phyloP scores from a whole-genome alignment of 2,797 vertebrate genomes.

The Myotis daubentonii region DNA sequence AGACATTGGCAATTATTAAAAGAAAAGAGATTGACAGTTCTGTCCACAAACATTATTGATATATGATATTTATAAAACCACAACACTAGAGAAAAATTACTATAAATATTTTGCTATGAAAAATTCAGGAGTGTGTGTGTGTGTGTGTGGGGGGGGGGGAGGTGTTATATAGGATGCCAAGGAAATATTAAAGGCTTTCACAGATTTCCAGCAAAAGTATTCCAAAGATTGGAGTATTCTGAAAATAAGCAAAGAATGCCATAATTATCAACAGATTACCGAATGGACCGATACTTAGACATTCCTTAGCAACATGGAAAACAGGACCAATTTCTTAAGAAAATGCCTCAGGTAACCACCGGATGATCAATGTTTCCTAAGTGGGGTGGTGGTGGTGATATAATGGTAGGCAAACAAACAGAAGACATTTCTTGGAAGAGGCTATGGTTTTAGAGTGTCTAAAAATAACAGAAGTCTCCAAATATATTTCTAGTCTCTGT shows the following conservation, averaged over 20 bases:
- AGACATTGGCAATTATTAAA: constrained; percentile 68
- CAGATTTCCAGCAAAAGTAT: background rate
- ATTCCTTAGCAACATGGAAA: constrained; percentile 12
- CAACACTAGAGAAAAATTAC: background rate
- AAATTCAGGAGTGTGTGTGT: background rate
- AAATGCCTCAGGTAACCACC: background rate
- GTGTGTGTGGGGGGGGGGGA: fast-evolving
- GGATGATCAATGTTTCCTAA: constrained; percentile 10
- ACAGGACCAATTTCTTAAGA: background rate
- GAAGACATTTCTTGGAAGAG: constrained; percentile 45
- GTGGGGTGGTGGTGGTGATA: background rate
- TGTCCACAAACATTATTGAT: constrained; percentile 70
- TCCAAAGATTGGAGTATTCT: constrained; percentile 7
- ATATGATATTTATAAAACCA: constrained; percentile 58
- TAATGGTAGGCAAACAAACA: background rate
- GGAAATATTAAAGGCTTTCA: background rate
- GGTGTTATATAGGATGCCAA: background rate
- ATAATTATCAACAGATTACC: background rate
- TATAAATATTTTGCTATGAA: constrained; percentile 31
- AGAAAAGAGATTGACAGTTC: constrained; percentile 71
- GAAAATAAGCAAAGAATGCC: background rate
- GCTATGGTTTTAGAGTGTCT: constrained; percentile 26
- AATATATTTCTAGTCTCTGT: constrained; percentile 26
- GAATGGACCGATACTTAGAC: background rate
- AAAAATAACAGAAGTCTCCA: constrained; percentile 46